Evolutionary conservation across 2,797 vertebrate species (phyloP).

Genomic region (Pangasius larnaudii): DNA sequence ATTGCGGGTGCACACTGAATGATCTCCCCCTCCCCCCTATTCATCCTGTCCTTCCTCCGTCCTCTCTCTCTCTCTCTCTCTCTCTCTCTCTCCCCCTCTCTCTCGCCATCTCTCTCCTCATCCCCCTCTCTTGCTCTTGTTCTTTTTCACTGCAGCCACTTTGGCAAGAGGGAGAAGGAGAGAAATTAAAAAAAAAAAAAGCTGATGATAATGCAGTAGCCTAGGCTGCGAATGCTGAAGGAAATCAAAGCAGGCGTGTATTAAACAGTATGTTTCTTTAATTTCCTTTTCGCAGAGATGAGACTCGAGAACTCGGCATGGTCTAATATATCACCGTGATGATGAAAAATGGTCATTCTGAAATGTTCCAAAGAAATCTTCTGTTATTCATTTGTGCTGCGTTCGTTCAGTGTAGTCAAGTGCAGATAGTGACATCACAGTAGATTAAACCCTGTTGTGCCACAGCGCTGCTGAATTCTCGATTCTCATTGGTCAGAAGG

Average conservation of each 20-base stretch:
- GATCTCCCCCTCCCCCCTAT: not conserved
- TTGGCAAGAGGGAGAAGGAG: not conserved
- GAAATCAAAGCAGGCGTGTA: not conserved
- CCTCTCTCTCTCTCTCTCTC: not conserved
- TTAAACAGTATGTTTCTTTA: not conserved
- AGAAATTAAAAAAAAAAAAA: not conserved
- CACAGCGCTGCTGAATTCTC: not conserved
- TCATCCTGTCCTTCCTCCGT: not conserved
- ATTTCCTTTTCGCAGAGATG: not conserved
- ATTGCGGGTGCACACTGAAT: not conserved
- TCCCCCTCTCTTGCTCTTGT: not conserved
- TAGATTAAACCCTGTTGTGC: not conserved
- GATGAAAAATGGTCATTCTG: not conserved
- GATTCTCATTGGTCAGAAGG: not conserved
- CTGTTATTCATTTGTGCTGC: not conserved
- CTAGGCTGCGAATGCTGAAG: not conserved
- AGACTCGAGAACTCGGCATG: not conserved
- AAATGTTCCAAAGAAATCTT: not conserved
- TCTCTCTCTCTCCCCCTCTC: not conserved
- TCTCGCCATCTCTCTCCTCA: not conserved
- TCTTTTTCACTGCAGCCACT: constrained; percentile 12
- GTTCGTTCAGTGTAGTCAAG: not conserved
- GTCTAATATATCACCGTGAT: not conserved
- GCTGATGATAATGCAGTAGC: constrained; percentile 10
- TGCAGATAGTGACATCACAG: not conserved